Evolutionary conservation across 2,888 invertebrate genomes (phyloP).

Genomic region (Cheilosia scutellata): DNA sequence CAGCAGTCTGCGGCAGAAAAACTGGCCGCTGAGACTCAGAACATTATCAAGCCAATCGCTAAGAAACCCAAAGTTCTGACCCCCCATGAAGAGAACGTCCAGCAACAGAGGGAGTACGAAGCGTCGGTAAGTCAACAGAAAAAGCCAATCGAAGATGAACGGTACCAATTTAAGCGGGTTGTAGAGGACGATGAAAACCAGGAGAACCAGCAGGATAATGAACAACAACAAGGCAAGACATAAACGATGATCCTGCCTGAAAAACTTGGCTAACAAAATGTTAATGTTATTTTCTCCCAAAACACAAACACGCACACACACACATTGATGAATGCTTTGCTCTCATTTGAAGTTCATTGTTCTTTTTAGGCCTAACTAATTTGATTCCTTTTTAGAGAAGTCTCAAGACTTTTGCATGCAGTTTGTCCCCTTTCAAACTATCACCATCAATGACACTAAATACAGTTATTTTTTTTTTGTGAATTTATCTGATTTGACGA

Average conservation of each 20-base stretch:
- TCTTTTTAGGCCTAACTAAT: neutral
- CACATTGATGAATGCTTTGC: slow-evolving; percentile 51
- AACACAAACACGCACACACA: neutral
- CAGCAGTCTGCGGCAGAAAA: slow-evolving; percentile 84
- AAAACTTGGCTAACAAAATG: slow-evolving; percentile 42
- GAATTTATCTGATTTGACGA: neutral
- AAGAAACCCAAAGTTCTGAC: slow-evolving; percentile 28
- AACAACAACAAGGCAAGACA: slow-evolving; percentile 55
- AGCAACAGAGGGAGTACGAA: slow-evolving; percentile 9
- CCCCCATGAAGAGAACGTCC: slow-evolving; percentile 14
- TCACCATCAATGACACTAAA: neutral
- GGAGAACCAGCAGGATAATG: slow-evolving; percentile 18
- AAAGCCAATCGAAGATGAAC: slow-evolving; percentile 3
- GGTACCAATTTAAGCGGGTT: slow-evolving; percentile 24
- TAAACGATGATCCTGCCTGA: slow-evolving; percentile 11
- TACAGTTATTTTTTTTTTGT: neutral
- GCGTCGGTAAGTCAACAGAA: slow-evolving; percentile 3
- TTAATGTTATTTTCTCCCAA: slow-evolving; percentile 9
- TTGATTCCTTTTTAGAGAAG: neutral
- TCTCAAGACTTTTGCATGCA: slow-evolving; percentile 5
- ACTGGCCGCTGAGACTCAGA: slow-evolving; percentile 52
- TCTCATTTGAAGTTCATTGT: slow-evolving; percentile 24
- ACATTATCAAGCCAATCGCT: slow-evolving; percentile 27
- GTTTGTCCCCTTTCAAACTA: neutral
- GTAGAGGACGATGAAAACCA: slow-evolving; percentile 11